Base-by-base conservation (phyloP, 2,113 vertebrate genomes). In the Grantiella picta region DNA sequence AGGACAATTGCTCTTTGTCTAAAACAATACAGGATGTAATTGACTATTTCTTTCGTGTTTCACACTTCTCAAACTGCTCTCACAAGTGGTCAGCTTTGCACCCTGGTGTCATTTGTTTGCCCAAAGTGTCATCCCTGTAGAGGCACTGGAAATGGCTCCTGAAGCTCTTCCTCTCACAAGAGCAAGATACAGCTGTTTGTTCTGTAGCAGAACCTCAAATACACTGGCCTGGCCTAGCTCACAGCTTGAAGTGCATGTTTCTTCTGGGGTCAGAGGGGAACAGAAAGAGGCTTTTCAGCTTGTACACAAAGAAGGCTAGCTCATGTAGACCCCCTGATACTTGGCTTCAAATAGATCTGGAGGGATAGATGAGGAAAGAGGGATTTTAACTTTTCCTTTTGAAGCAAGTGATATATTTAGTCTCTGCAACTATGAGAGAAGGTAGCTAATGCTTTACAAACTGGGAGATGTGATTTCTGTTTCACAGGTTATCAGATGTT, bases 191-290 rank as follows among this genome's bases (percentile, higher is more conserved):
- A 79, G 81, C 56, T 38, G 27, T 75, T 93, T 82, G 33, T 93
- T 98, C 98, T 99, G 99, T 99, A 98, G 99, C 99, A 99, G 99
- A 99, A 99, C 98, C 98, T 99, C 99, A 99, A 99, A 98, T 97
- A 98, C 96, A 97, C 97, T 98, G 98, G 98, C 98, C 97, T 98
- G 98, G 98, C 98, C 98, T 98, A 99, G 98, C 98, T 99, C 98
- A 98, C 98, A 98, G 98, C 98, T 99, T 99, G 98, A 99, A 97
- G 97, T 99, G 99, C 98, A 99, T 99, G 99, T 97, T 98, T 97
- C 98, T 98, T 96, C 87, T 94, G 97, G 97, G 86, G 76, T 68
- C 80, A 86, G 91, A 86, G 82, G 93, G 91, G 85, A 95, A 81
- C 22, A 59, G 87, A 94, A 94, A 94, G 92, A 94, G 86, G 59